phyloP scores from a whole-genome alignment of 2,888 invertebrate genomes.

The Polia nebulosa region DNA sequence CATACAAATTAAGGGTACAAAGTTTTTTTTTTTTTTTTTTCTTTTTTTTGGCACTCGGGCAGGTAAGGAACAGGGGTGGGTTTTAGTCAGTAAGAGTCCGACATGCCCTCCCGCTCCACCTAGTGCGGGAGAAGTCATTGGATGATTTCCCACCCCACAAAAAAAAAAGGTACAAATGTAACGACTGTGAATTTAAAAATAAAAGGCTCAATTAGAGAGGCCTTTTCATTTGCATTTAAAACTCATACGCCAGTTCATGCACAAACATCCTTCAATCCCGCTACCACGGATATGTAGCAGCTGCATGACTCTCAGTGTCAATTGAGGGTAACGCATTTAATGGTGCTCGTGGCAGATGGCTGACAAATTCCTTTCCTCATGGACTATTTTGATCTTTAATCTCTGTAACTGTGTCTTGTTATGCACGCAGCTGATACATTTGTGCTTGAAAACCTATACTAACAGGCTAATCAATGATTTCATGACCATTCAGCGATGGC shows the following conservation, averaged over 20 bases:
- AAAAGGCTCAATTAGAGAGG: neutral
- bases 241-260: neutral
- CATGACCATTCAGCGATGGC: neutral
- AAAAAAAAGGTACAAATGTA: no score
- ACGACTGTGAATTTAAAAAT: neutral
- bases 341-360: slow-evolving; percentile 57
- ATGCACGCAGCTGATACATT: neutral
- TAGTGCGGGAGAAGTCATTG: no score
- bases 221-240: neutral
- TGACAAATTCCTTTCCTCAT: slow-evolving; percentile 41
- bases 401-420: slow-evolving; percentile 9
- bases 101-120: no score
- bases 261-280: slow-evolving; percentile 17
- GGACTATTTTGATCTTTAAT: slow-evolving; percentile 52
- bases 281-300: slow-evolving; percentile 41
- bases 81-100: no score
- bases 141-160: no score
- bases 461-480: neutral
- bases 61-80: no score
- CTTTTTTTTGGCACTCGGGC: no score
- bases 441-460: neutral
- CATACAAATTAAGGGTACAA: no score
- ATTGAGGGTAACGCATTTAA: slow-evolving; percentile 68
- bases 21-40: no score
- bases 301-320: slow-evolving; percentile 55